Evolutionary conservation across 2,797 vertebrate species (phyloP).

Genomic region (Halcyon smyrnensis): DNA sequence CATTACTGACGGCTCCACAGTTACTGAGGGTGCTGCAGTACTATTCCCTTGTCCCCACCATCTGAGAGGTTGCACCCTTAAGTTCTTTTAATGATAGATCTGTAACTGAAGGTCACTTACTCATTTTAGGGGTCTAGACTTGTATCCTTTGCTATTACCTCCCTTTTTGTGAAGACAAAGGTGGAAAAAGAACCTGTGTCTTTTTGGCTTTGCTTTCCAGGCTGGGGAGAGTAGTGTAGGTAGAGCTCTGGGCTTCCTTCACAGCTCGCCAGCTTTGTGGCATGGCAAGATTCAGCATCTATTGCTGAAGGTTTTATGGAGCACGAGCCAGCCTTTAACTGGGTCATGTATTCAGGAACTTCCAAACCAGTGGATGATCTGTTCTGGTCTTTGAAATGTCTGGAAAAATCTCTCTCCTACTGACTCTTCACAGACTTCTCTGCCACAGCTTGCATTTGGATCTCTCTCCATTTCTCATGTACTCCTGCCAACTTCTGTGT

Average conservation of each 20-base stretch:
- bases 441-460: neutral
- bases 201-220: neutral
- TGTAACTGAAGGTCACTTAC: neutral
- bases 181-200: neutral
- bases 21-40: neutral
- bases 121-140: neutral
- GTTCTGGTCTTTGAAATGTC: neutral
- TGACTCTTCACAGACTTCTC: neutral
- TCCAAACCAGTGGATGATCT: neutral
- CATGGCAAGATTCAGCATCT: neutral
- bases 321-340: neutral
- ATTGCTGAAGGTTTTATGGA: fast-evolving
- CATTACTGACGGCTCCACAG: neutral
- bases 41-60: neutral
- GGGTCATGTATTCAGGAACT: neutral
- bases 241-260: neutral
- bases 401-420: neutral
- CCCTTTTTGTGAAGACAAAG: neutral
- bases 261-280: fast-evolving
- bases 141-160: neutral
- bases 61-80: neutral
- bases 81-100: neutral
- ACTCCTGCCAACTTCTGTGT: neutral
- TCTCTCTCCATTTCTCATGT: neutral
- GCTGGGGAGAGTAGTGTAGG: neutral